phyloP scores from a whole-genome alignment of 2,113 vertebrate genomes.

The Pristiophorus japonicus region DNA sequence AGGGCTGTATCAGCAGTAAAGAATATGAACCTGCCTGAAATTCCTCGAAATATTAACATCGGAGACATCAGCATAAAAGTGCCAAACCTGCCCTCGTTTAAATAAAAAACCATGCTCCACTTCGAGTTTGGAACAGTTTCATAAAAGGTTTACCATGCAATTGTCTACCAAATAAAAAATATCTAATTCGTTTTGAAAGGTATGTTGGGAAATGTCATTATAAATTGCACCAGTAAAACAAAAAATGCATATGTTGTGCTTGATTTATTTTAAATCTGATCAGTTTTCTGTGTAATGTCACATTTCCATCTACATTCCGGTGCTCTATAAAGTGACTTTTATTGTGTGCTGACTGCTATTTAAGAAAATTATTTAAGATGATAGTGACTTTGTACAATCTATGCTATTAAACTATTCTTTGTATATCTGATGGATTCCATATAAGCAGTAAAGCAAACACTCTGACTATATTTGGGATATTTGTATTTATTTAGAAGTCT shows the following conservation, averaged over 20 bases:
- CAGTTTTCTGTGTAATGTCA: slow-evolving; percentile 64
- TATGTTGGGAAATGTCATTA: slow-evolving; percentile 59
- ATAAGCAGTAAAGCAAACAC: slow-evolving; percentile 48
- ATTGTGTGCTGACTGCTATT: slow-evolving; percentile 61
- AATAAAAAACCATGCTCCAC: slow-evolving; percentile 65
- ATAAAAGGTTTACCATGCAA: slow-evolving; percentile 65
- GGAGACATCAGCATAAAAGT: slow-evolving; percentile 99
- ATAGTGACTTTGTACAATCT: slow-evolving; percentile 64
- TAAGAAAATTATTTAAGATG: slow-evolving; percentile 49
- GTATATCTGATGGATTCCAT: slow-evolving; percentile 50
- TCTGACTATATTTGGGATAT: slow-evolving; percentile 21
- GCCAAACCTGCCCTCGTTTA: slow-evolving; percentile 99
- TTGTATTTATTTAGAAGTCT: slow-evolving; percentile 32
- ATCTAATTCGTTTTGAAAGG: slow-evolving; percentile 64
- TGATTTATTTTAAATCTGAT: slow-evolving; percentile 51
- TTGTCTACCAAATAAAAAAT: slow-evolving; percentile 76
- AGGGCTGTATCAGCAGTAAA: slow-evolving; percentile 98
- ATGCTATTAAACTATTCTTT: slow-evolving; percentile 53
- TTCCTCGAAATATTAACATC: slow-evolving; percentile 99
- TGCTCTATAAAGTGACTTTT: slow-evolving; percentile 58
- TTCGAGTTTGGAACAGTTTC: slow-evolving; percentile 54
- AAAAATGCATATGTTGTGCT: not conserved
- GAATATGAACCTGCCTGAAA: slow-evolving; percentile 99
- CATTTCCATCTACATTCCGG: slow-evolving; percentile 76
- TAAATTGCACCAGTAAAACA: slow-evolving; percentile 32